A percentile compares a stretch with the other conserved stretches of the same genome.
Evolutionary conservation across 2,888 invertebrate genomes (phyloP).

Genomic region (Torymus tubicola): DNA sequence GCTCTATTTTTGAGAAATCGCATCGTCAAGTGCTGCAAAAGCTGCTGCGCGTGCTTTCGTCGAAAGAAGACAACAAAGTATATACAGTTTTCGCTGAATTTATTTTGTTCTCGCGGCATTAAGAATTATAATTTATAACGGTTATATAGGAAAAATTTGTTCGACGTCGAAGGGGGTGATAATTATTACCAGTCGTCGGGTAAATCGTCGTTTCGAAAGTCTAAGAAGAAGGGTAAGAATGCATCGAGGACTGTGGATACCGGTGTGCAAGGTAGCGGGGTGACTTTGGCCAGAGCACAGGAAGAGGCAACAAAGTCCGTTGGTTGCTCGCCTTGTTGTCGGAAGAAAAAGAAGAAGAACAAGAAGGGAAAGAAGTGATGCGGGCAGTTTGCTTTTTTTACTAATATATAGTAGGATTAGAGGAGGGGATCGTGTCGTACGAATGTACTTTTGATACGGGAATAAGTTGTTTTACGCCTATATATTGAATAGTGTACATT

Average conservation of each 20-base stretch:
- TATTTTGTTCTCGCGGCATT: background rate
- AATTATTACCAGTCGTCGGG: slow-evolving; percentile 24
- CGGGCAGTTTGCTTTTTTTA: slow-evolving; percentile 7
- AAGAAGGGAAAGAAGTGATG: slow-evolving; percentile 46
- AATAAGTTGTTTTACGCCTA: too few relatives aligned
- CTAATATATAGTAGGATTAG: background rate
- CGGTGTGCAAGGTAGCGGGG: slow-evolving; percentile 56
- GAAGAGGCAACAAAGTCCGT: slow-evolving; percentile 47
- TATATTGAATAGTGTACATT: too few relatives aligned
- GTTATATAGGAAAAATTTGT: slow-evolving; percentile 23
- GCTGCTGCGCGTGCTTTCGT: background rate
- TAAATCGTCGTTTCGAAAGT: background rate
- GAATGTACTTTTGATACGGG: background rate
- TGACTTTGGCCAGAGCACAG: background rate
- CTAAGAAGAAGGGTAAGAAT: slow-evolving; percentile 30
- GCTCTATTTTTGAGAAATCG: slow-evolving; percentile 60
- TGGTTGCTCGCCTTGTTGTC: slow-evolving; percentile 62
- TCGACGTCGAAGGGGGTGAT: slow-evolving; percentile 42
- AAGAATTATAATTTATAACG: background rate
- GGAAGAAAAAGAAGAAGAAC: slow-evolving; percentile 61
- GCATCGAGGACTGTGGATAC: slow-evolving; percentile 49
- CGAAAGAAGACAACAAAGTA: slow-evolving; percentile 28
- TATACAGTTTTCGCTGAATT: background rate
- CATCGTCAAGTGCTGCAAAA: slow-evolving; percentile 56
- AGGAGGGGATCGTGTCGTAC: background rate